Evolutionary conservation across 2,113 vertebrate species (phyloP).

Genomic region (Protomyctophum bolini): DNA sequence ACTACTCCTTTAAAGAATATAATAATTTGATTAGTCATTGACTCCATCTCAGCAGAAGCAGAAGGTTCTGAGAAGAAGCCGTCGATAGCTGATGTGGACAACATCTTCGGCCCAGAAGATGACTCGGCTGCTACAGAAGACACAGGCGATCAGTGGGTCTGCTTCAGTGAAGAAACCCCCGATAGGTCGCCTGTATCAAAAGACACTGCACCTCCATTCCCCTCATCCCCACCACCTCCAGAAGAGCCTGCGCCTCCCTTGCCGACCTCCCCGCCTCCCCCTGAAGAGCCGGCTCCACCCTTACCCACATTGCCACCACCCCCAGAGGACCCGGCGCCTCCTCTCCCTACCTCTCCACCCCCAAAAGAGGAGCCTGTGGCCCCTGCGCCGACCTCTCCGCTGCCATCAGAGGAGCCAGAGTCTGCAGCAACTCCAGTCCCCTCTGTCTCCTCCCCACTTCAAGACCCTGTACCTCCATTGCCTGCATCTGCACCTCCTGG

Average conservation of each 20-base stretch:
- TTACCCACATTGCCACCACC: slow-evolving; percentile 62
- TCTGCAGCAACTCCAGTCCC: slow-evolving; percentile 8
- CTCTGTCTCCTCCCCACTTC: slow-evolving; percentile 50
- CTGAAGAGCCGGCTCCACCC: slow-evolving; percentile 59
- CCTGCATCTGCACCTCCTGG: slow-evolving; percentile 39
- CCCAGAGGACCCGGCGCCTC: slow-evolving; percentile 51
- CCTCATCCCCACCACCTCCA: slow-evolving; percentile 68
- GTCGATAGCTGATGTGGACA: slow-evolving; percentile 95
- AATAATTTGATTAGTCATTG: slow-evolving; percentile 2
- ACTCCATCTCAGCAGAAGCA: slow-evolving; percentile 56
- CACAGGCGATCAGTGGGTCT: slow-evolving; percentile 86
- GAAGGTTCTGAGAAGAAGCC: slow-evolving; percentile 65
- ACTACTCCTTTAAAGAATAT: not conserved
- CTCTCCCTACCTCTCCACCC: slow-evolving; percentile 53
- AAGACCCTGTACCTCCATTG: slow-evolving; percentile 27
- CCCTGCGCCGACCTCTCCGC: slow-evolving; percentile 50
- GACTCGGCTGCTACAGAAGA: slow-evolving; percentile 75
- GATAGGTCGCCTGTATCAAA: slow-evolving; percentile 65
- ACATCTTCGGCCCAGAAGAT: slow-evolving; percentile 92
- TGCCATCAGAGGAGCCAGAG: slow-evolving; percentile 44
- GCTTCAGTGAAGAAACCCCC: slow-evolving; percentile 87
- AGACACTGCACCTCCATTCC: slow-evolving; percentile 45
- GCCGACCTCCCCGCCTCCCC: slow-evolving; percentile 62
- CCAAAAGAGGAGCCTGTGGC: slow-evolving; percentile 52
- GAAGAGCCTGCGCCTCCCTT: slow-evolving; percentile 70